Percentiles rank a stretch among this genome's conserved stretches.
These are phyloP conservation scores for Teleiodes luculella DNA, from an alignment of 2,888 invertebrate genomes.

Conservation along the genomic window DNA sequence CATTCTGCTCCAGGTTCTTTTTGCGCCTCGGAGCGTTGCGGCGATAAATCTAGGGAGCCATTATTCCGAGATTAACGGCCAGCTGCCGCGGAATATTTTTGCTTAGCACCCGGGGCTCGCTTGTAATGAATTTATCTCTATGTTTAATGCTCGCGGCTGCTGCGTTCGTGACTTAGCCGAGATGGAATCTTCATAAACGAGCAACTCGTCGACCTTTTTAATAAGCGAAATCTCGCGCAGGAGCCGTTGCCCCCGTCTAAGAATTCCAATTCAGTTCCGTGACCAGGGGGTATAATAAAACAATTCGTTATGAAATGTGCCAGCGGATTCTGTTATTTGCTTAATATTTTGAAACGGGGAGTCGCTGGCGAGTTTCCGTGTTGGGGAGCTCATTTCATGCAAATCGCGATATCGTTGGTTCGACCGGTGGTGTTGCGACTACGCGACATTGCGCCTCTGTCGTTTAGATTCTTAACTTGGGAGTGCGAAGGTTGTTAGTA, in stretches of 20 bases:
- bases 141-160: slow-evolving; percentile 23
- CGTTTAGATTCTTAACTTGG: slow-evolving; percentile 36
- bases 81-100: slow-evolving; percentile 51
- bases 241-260: slow-evolving; percentile 28
- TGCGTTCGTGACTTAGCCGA: slow-evolving; percentile 30
- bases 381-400: slow-evolving; percentile 53
- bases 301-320: slow-evolving; percentile 42
- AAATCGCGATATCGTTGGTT: slow-evolving; percentile 47
- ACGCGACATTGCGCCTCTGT: slow-evolving; percentile 34
- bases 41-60: slow-evolving; percentile 30
- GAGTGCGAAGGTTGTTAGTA: slow-evolving; percentile 21
- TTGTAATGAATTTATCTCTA: slow-evolving; percentile 52
- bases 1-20: slow-evolving; percentile 21
- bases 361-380: slow-evolving; percentile 29
- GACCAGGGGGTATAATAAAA: slow-evolving; percentile 39
- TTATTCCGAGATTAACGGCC: slow-evolving; percentile 46
- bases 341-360: slow-evolving; percentile 36
- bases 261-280: slow-evolving; percentile 34
- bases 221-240: slow-evolving; percentile 36
- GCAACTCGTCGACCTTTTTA: slow-evolving; percentile 36
- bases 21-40: slow-evolving; percentile 16
- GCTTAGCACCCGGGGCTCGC: slow-evolving; percentile 35
- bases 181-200: slow-evolving; percentile 38
- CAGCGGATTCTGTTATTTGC: slow-evolving; percentile 37
- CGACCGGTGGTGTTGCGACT: slow-evolving; percentile 22